These are phyloP conservation scores for Campaea margaritaria DNA, from an alignment of 2,888 invertebrate species.

Conservation along the genomic window DNA sequence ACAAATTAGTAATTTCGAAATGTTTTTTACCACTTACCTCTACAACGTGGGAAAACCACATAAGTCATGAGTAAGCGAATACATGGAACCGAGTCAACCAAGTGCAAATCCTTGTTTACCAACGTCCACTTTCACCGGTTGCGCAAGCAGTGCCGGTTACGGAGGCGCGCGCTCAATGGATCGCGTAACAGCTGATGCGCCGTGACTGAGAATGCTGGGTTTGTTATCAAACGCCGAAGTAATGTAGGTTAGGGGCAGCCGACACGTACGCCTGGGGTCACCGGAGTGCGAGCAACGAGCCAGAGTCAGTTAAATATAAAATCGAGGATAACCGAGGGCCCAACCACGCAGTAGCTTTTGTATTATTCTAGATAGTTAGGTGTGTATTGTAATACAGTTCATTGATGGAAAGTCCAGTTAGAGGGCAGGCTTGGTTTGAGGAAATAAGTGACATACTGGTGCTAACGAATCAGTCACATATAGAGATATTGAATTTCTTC, in stretches of 20 bases:
- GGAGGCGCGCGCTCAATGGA: constrained; percentile 16
- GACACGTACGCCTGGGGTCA: constrained; percentile 18
- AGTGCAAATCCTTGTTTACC: constrained; percentile 41
- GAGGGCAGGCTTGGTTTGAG: too few relatives aligned
- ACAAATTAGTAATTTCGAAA: too few relatives aligned
- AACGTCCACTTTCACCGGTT: constrained; percentile 49
- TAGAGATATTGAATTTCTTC: too few relatives aligned
- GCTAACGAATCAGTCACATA: too few relatives aligned
- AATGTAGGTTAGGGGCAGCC: constrained; percentile 28
- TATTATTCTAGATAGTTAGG: too few relatives aligned
- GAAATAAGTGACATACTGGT: too few relatives aligned
- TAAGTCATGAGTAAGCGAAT: constrained; percentile 39
- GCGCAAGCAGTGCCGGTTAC: constrained; percentile 28
- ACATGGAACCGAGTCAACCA: constrained; percentile 22
- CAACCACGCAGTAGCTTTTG: too few relatives aligned
- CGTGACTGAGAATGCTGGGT: constrained; percentile 16
- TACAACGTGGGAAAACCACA: constrained; percentile 32
- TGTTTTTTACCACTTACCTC: constrained; percentile 23
- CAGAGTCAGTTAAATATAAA: too few relatives aligned
- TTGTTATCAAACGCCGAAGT: constrained; percentile 16
- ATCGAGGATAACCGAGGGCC: too few relatives aligned
- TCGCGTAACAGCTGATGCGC: constrained; percentile 25
- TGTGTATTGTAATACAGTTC: too few relatives aligned
- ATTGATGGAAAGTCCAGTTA: too few relatives aligned
- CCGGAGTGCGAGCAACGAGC: neutral